Evolutionary conservation across 64 coral and sea anemone species (phyloP).

Genomic region (Montipora sp.): DNA sequence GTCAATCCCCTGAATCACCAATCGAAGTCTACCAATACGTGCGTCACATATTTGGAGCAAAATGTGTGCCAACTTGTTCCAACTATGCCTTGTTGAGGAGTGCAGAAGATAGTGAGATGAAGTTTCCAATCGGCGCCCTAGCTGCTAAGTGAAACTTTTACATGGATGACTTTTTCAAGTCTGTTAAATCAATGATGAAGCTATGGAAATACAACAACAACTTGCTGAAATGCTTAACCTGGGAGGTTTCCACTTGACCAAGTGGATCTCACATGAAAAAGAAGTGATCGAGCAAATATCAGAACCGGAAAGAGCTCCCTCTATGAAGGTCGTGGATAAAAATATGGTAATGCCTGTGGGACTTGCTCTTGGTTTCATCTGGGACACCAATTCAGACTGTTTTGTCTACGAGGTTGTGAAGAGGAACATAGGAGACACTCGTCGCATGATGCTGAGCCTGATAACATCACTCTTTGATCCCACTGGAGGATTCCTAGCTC

Average conservation of each 20-base stretch:
- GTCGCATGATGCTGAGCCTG: background rate
- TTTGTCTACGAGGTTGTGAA: constrained; percentile 15
- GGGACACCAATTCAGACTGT: constrained; percentile 23
- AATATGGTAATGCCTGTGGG: constrained; percentile 11
- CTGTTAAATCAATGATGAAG: background rate
- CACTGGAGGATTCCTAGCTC: constrained; percentile 30
- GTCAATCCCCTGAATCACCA: background rate
- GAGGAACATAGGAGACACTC: too few species aligned
- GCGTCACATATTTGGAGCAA: constrained; percentile 47
- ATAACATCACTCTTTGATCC: constrained; percentile 44
- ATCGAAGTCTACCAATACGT: constrained; percentile 25
- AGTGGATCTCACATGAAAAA: constrained; percentile 25
- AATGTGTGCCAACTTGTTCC: constrained; percentile 22
- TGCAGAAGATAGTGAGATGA: constrained; percentile 8
- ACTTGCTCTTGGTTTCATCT: constrained; percentile 37
- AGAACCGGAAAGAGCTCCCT: constrained; percentile 12
- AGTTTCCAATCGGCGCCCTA: constrained; percentile 5
- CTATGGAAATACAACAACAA: background rate
- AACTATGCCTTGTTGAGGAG: constrained; percentile 26
- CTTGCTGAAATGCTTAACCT: background rate
- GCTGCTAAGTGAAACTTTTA: constrained; percentile 25
- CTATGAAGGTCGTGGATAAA: constrained; percentile 7
- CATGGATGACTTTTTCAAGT: constrained; percentile 43
- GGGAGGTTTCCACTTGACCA: constrained; percentile 18
- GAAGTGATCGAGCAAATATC: background rate